These are phyloP conservation scores for Psilanteris sp. DNA, from an alignment of 1,140 invertebrate genomes.

Conservation along the genomic window DNA sequence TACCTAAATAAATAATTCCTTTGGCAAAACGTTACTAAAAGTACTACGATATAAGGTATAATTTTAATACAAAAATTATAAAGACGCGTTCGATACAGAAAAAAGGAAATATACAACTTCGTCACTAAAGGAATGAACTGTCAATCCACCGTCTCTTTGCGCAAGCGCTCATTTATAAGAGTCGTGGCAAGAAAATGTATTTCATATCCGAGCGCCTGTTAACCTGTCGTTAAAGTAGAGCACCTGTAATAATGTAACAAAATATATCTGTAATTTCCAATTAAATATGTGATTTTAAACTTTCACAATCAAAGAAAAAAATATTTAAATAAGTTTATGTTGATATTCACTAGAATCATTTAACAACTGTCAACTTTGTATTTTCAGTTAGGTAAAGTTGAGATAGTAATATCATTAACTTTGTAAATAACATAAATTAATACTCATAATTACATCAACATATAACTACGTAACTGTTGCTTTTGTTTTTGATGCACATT, in stretches of 20 bases:
- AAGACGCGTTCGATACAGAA: background rate
- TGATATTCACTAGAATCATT: no score
- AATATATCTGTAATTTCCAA: background rate
- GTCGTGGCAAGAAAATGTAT: conserved; percentile 16
- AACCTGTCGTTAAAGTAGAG: conserved; percentile 39
- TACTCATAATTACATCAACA: background rate
- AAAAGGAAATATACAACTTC: conserved; percentile 5
- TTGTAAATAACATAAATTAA: no score
- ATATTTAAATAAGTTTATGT: no score
- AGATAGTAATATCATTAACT: no score
- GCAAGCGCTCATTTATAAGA: conserved; percentile 31
- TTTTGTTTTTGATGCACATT: conserved; percentile 41
- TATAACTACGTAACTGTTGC: no score
- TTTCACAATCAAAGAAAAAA: no score
- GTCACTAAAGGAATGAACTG: conserved; percentile 13
- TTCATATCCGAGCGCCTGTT: conserved; percentile 12
- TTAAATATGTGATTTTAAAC: background rate
- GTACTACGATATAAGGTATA: no score
- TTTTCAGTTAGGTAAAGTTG: no score
- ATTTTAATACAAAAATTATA: background rate
- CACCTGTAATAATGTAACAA: background rate
- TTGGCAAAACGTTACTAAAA: no score
- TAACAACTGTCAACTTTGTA: no score
- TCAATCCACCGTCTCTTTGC: conserved; percentile 22
- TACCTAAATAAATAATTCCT: no score